A percentile compares a stretch with the other conserved stretches of the same genome.
Conservation (phyloP, 2,888 invertebrate species). For the Cheilosia pagana region DNA sequence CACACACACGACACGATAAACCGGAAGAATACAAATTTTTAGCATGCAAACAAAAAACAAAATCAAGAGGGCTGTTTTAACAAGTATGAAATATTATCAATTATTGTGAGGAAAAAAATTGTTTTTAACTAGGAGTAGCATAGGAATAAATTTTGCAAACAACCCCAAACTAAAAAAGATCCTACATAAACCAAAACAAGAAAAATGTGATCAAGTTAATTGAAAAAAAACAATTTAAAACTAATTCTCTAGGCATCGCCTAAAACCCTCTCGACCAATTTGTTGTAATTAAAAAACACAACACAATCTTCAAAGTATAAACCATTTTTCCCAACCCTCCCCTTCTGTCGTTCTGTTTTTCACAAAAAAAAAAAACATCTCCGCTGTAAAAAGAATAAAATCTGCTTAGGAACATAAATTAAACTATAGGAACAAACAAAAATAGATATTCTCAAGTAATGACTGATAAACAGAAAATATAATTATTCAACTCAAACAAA, state of each 20-base stretch:
- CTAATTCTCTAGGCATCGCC: constrained; percentile 18
- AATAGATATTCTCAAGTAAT: constrained; percentile 67
- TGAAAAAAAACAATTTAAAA: constrained; percentile 4
- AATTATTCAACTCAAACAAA: constrained; percentile 54
- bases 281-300: constrained; percentile 42
- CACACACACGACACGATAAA: constrained; percentile 31
- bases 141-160: constrained; percentile 69
- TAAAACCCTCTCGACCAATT: constrained; percentile 63
- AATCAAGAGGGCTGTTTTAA: constrained; percentile 70
- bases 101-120: constrained; percentile 56
- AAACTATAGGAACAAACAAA: constrained; percentile 43
- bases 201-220: constrained; percentile 58
- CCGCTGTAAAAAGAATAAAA: constrained; percentile 56
- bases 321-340: constrained; percentile 17
- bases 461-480: constrained; percentile 63
- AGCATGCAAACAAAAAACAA: constrained; percentile 65
- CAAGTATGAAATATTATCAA: constrained; percentile 62
- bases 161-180: constrained; percentile 27
- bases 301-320: background rate
- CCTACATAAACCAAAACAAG: constrained; percentile 24
- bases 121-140: constrained; percentile 66
- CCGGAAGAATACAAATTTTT: constrained; percentile 47
- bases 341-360: constrained; percentile 27
- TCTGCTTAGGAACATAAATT: constrained; percentile 61
- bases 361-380: constrained; percentile 7